phyloP scores from a whole-genome alignment of 2,888 invertebrate genomes.

The Villa cingulata region DNA sequence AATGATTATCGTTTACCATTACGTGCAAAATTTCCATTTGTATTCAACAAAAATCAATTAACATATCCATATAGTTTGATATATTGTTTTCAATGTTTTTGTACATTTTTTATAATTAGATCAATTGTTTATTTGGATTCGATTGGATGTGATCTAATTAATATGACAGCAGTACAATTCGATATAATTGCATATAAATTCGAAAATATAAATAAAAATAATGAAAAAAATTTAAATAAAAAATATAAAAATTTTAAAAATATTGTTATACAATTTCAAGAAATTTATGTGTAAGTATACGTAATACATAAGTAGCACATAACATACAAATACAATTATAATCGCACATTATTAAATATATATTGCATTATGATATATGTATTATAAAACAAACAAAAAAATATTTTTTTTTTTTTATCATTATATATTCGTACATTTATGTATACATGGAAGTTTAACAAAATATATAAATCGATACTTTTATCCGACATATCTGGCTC shows the following conservation, averaged over 20 bases:
- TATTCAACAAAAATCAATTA: neutral
- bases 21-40: neutral
- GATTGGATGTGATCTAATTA: neutral
- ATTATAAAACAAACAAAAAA: neutral
- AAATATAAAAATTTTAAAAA: neutral
- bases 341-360: too few relatives aligned
- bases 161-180: neutral
- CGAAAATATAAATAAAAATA: neutral
- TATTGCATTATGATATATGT: too few relatives aligned
- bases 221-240: neutral
- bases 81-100: neutral
- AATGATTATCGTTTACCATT: neutral
- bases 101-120: neutral
- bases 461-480: conserved; percentile 20
- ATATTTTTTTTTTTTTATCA: too few relatives aligned
- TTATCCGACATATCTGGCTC: conserved; percentile 22
- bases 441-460: conserved; percentile 12
- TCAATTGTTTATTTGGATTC: neutral
- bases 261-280: neutral
- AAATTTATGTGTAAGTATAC: too few relatives aligned
- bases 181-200: neutral
- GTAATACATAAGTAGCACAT: too few relatives aligned
- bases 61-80: neutral
- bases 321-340: too few relatives aligned
- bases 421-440: neutral